These are phyloP conservation scores for Protodeltote pygarga DNA, from an alignment of 2,888 invertebrate genomes.

Conservation along the genomic window DNA sequence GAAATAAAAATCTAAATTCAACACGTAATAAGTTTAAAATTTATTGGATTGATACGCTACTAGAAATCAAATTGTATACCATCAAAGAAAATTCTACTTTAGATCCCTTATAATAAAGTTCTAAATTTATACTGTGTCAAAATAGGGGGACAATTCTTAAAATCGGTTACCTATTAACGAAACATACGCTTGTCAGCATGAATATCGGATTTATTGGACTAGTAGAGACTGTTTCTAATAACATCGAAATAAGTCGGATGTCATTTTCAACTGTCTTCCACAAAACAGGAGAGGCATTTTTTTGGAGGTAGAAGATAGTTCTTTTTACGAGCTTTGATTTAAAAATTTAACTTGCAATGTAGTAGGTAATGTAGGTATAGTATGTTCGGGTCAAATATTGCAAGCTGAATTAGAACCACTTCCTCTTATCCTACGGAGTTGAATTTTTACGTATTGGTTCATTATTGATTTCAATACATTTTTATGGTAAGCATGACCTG, in stretches of 20 bases:
- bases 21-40: not conserved
- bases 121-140: slow-evolving; percentile 16
- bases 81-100: slow-evolving; percentile 39
- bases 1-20: not conserved
- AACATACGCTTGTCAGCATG: slow-evolving; percentile 81
- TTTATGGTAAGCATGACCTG: no score
- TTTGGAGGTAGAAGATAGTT: no score
- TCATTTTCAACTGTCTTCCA: slow-evolving; percentile 10
- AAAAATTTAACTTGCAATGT: no score
- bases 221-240: slow-evolving; percentile 28
- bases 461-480: no score
- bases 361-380: no score
- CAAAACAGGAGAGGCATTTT: no score
- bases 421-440: no score
- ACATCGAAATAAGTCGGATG: slow-evolving; percentile 39
- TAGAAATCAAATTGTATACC: not conserved
- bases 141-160: slow-evolving; percentile 65
- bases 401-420: no score
- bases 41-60: not conserved
- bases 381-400: no score
- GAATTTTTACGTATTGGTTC: no score
- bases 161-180: slow-evolving; percentile 77
- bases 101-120: not conserved
- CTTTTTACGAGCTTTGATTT: no score
- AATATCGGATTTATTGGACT: slow-evolving; percentile 73